A percentile compares a stretch with the other conserved stretches of the same genome.
phyloP scores from a whole-genome alignment of 2,113 vertebrate species.

The Hemicordylus capensis region DNA sequence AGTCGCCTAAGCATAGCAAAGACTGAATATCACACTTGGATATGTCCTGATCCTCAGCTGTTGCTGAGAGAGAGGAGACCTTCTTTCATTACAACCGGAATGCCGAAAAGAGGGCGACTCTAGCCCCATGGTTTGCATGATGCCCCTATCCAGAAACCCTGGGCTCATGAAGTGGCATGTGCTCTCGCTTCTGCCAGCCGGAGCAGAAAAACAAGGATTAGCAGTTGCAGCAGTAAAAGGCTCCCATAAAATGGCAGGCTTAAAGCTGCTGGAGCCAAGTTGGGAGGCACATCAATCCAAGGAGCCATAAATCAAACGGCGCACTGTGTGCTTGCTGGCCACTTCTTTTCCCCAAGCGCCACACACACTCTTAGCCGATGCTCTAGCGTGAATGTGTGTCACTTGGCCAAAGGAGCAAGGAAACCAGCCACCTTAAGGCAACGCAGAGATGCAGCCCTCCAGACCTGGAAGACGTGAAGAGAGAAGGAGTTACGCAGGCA shows the following conservation, averaged over 20 bases:
- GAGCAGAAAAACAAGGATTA: background rate
- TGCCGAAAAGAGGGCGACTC: background rate
- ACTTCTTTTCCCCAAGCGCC: background rate
- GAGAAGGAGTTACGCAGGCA: background rate
- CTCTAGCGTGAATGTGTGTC: background rate
- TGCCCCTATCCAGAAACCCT: background rate
- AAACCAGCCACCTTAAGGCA: background rate
- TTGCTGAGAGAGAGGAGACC: background rate
- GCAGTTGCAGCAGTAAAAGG: background rate
- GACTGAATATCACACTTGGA: background rate
- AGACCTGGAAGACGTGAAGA: background rate
- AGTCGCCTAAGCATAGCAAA: fast-evolving
- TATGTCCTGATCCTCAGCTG: background rate
- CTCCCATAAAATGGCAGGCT: background rate
- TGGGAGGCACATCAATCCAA: background rate
- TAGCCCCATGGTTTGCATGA: background rate
- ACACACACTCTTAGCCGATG: background rate
- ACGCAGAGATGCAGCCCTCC: background rate
- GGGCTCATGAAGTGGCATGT: background rate
- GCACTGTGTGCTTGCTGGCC: no score
- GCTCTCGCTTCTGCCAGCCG: background rate
- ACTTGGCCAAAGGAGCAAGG: background rate
- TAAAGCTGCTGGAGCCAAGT: background rate
- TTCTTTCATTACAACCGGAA: background rate
- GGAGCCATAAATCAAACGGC: background rate